Percentiles rank a stretch among this genome's conserved stretches.
Evolutionary conservation across 2,888 invertebrate species (phyloP).

Genomic region (Xylocampa areola): DNA sequence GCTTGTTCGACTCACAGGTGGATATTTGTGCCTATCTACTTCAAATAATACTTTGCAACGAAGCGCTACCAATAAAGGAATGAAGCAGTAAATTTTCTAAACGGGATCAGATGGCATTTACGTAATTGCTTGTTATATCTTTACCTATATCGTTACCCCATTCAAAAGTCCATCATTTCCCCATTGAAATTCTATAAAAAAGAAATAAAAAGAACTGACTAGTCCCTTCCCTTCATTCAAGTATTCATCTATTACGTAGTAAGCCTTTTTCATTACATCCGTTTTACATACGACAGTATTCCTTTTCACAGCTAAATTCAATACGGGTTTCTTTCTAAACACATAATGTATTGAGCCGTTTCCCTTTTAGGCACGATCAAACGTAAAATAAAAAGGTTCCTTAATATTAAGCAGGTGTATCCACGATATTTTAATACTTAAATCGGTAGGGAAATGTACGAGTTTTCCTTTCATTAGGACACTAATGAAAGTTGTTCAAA

Average conservation of each 20-base stretch:
- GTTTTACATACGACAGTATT: constrained; percentile 53
- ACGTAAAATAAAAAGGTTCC: constrained; percentile 7
- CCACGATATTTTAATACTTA: neutral
- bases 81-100: neutral
- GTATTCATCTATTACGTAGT: constrained; percentile 43
- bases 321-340: constrained; percentile 43
- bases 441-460: neutral
- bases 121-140: constrained; percentile 48
- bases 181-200: constrained; percentile 45
- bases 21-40: no score
- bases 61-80: no score
- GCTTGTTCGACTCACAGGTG: no score
- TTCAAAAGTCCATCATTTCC: constrained; percentile 42
- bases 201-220: constrained; percentile 23
- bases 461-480: neutral
- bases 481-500: neutral
- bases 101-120: constrained; percentile 30
- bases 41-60: no score
- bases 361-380: constrained; percentile 12
- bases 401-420: constrained; percentile 2
- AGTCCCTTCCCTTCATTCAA: constrained; percentile 50
- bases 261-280: constrained; percentile 57
- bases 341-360: constrained; percentile 28
- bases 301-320: constrained; percentile 53
- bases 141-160: no score